Evolutionary conservation across 2,797 vertebrate species (phyloP), one percentile per base, ranked within the genome.

Genomic region (Valencia hispanica): DNA sequence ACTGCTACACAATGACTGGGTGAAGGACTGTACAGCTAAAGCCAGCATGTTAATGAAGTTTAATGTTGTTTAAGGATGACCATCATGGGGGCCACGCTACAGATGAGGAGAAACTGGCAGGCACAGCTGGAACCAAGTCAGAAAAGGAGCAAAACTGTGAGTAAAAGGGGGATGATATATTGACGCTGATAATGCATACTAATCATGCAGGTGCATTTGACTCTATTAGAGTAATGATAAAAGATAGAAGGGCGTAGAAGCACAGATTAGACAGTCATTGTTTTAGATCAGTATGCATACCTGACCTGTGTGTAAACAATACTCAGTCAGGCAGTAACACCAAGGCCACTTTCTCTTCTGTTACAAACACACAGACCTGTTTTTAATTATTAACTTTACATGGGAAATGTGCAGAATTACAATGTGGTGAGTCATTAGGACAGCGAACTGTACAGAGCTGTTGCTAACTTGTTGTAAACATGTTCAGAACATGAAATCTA

Each of bases 101-200:
- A 0, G 97, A 99, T 0, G 97, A 99, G 88, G 97, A 99, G 91
- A 99, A 99, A 85, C 34, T 98, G 94, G 97, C 97, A 0, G 96
- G 94, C 84, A 97, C 94, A 0, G 81, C 45, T 0, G 53, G 91
- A 76, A 59, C 94, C 88, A 17, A 74, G 20, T n/a, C 96, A 93
- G 93, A 97, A 95, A 87, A 82, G 87, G 1, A 71, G 50, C 0
- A 93, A 80, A 89, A 65, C 87, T 25, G 96, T 96, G 90, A 95
- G 93, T 88, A 30, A 76, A 68, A 47, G 4, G 9, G 79, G 70
- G 36, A 66, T 25, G 36, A 11, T 70, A 55, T 32, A 68, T 80
- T 79, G 72, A 15, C 74, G 32, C 53, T 70, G 4, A n/a, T 48
- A 27, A 57, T 55, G 43, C 70, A n/a, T 78, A 12, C 18, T 57